A percentile compares a stretch with the other conserved stretches of the same genome.
These are phyloP conservation scores for Luffia ferchaultella DNA, from an alignment of 2,888 invertebrate species.

Conservation along the genomic window DNA sequence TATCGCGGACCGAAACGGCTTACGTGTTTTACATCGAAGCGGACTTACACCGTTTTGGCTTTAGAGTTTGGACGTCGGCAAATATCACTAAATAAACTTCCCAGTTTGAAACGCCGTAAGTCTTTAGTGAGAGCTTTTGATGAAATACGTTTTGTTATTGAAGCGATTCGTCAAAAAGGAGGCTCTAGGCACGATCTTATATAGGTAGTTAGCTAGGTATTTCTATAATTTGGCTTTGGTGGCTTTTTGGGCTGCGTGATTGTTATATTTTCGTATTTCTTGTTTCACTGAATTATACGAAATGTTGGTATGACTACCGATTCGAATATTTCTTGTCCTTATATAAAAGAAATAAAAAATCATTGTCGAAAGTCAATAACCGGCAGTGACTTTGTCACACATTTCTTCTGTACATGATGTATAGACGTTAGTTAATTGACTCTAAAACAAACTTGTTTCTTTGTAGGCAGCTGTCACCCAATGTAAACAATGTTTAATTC, in stretches of 20 bases:
- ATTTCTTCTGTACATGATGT: background rate
- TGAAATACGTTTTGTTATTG: background rate
- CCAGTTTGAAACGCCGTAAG: slow-evolving; percentile 1
- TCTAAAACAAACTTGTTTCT: slow-evolving; percentile 42
- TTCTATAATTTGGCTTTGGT: background rate
- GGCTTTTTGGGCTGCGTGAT: background rate
- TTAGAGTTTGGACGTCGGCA: background rate
- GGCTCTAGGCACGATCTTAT: background rate
- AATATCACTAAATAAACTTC: slow-evolving; percentile 6
- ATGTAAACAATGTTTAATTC: background rate
- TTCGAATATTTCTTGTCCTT: background rate
- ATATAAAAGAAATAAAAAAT: background rate
- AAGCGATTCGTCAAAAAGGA: background rate
- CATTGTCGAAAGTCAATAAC: slow-evolving; percentile 6
- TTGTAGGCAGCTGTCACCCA: slow-evolving; percentile 25
- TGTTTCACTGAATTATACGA: background rate
- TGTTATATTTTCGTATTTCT: background rate
- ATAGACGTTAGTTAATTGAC: slow-evolving; percentile 41
- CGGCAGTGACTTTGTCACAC: slow-evolving; percentile 2
- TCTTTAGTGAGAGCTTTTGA: background rate
- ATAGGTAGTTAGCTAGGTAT: background rate
- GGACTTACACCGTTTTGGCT: slow-evolving; percentile 7
- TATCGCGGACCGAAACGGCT: slow-evolving; percentile 2
- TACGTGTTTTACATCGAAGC: background rate
- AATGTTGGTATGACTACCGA: background rate